These are phyloP conservation scores for Caloenas nicobarica DNA, from an alignment of 2,113 vertebrate genomes.

Conservation along the genomic window DNA sequence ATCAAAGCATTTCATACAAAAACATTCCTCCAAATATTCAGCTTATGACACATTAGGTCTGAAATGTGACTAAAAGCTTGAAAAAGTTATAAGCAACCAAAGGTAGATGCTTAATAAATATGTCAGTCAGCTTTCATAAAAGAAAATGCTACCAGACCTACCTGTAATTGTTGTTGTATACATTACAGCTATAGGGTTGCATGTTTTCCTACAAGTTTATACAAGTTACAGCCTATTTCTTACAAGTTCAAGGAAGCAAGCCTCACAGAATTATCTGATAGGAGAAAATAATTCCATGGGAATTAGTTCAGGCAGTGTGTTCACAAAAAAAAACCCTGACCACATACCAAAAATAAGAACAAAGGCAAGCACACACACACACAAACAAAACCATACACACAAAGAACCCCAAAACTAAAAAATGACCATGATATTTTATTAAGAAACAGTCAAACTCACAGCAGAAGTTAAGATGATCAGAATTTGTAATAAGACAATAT, in stretches of 20 bases:
- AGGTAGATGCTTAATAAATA: background rate
- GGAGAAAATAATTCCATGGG: background rate
- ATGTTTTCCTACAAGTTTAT: background rate
- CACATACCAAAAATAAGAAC: too few relatives aligned
- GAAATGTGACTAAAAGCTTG: background rate
- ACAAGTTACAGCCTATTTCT: background rate
- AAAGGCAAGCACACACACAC: too few relatives aligned
- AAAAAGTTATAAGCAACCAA: background rate
- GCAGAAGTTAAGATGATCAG: background rate
- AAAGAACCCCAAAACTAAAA: too few relatives aligned
- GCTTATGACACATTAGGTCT: background rate
- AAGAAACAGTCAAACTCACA: background rate
- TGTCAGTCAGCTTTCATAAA: background rate
- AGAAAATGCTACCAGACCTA: background rate
- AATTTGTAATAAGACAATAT: background rate
- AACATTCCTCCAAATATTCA: background rate
- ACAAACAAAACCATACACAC: too few relatives aligned
- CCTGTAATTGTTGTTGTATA: background rate
- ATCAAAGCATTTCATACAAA: background rate
- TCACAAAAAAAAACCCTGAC: background rate
- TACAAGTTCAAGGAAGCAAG: background rate
- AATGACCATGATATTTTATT: background rate
- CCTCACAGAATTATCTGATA: background rate
- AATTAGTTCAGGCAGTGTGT: background rate
- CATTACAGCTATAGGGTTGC: background rate